These are phyloP conservation scores for Corythucha ciliata DNA, from an alignment of 2,888 invertebrate genomes.

Conservation along the genomic window DNA sequence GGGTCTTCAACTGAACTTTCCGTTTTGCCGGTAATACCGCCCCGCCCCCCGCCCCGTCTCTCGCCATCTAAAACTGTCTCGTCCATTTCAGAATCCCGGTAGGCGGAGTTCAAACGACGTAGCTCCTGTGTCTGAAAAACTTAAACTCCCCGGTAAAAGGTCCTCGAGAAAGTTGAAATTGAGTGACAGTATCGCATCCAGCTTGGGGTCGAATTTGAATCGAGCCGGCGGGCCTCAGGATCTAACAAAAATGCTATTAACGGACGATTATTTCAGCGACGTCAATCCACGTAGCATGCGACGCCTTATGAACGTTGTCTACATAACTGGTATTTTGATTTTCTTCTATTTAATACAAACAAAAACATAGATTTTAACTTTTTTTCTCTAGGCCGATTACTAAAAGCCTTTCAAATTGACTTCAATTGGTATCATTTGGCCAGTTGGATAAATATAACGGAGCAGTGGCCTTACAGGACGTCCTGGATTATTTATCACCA, in stretches of 20 bases:
- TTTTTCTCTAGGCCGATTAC: constrained; percentile 61
- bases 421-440: constrained; percentile 98
- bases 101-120: constrained; percentile 24
- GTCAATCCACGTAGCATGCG: constrained; percentile 96
- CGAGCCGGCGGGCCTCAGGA: constrained; percentile 64
- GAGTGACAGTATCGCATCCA: constrained; percentile 84
- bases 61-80: too few species aligned
- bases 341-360: too few species aligned
- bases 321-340: constrained; percentile 66
- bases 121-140: constrained; percentile 51
- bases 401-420: constrained; percentile 97
- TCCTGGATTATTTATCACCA: constrained; percentile 96
- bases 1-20: constrained; percentile 20
- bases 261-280: constrained; percentile 98
- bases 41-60: too few species aligned
- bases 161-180: constrained; percentile 48
- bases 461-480: constrained; percentile 96
- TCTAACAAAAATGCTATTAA: constrained; percentile 74
- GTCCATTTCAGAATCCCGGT: constrained; percentile 12
- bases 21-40: too few species aligned
- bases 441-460: constrained; percentile 96
- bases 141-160: constrained; percentile 44
- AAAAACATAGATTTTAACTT: neutral
- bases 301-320: constrained; percentile 91
- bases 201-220: constrained; percentile 79